Evolutionary conservation across 2,888 invertebrate species (phyloP), one percentile per base, ranked within the genome.

Genomic region (Aleiodes alternator): DNA sequence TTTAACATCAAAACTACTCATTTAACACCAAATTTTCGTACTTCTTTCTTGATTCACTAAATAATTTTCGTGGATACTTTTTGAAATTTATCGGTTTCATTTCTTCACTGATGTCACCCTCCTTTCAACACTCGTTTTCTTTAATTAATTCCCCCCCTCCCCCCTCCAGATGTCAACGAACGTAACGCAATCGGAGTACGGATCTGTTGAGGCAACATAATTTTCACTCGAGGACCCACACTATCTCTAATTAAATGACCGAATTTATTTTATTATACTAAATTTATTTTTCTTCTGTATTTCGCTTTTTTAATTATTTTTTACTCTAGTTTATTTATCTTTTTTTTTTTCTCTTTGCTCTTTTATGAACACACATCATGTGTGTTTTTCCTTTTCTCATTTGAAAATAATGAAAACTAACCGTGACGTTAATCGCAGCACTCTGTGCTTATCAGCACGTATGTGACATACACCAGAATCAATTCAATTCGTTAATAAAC

Each of bases 221-320:
- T 64, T 64, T 64, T 23, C 43, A 64, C 64, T 64, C 64, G 64
- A 64, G 64, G 12, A n/a, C 64, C 64, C 64, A 48, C 64, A 64
- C 64, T 43, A 59, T 59, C 64, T 64, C 64, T 64, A 64, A 64
- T 64, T 64, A 43, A 64, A 64, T 64, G 23, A 43, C 64, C 16
- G 23, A 64, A 64, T 64, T 64, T 48, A 64, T 64, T 9, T 16
- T 7, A 64, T 48, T 64, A 16, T 64, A 64, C 14, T 48, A 23
- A 64, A 43, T 64, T 64, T 64, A 64, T 64, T 64, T 14, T 11
- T 5, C 23, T 23, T 9, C 16, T 43, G 3, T 7, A n/a, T 48
- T 16, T 43, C n/a, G 11, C 16, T 64, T 48, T 9, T 64, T 16
- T 23, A 9, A 23, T 43, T 64, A 4, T 64, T 64, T 23, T 64